These are phyloP conservation scores for Poeciliopsis presidionis DNA, from an alignment of 2,797 vertebrate species.

Conservation along the genomic window DNA sequence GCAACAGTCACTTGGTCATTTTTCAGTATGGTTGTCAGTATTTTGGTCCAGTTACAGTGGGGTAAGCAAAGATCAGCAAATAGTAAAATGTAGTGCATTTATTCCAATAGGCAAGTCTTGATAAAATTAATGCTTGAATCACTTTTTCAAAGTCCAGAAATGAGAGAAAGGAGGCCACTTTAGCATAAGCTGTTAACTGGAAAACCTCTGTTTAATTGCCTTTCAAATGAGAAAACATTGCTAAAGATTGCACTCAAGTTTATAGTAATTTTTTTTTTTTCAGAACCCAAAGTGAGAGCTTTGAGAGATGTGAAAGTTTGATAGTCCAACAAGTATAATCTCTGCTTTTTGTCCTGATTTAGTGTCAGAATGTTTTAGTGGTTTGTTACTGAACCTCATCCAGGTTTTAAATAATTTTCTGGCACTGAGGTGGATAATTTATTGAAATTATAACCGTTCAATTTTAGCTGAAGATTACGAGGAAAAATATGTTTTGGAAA, in stretches of 20 bases:
- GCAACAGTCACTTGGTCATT: not conserved
- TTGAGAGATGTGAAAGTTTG: not conserved
- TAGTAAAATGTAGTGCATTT: not conserved
- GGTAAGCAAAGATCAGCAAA: not conserved
- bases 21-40: not conserved
- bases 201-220: not conserved
- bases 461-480: not conserved
- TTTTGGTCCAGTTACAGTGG: not conserved
- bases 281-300: not conserved
- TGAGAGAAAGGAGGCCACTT: not conserved
- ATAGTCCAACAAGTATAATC: not conserved
- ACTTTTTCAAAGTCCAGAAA: not conserved
- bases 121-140: not conserved
- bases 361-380: not conserved
- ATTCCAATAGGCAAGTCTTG: not conserved
- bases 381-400: not conserved
- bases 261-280: not conserved
- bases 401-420: not conserved
- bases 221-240: not conserved
- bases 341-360: not conserved
- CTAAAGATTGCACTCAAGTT: not conserved
- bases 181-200: not conserved
- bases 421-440: not conserved
- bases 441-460: slow-evolving; percentile 8
- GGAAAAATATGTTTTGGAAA: slow-evolving; percentile 10